phyloP scores from a whole-genome alignment of 2,113 vertebrate genomes.

The Apodemus sylvaticus region DNA sequence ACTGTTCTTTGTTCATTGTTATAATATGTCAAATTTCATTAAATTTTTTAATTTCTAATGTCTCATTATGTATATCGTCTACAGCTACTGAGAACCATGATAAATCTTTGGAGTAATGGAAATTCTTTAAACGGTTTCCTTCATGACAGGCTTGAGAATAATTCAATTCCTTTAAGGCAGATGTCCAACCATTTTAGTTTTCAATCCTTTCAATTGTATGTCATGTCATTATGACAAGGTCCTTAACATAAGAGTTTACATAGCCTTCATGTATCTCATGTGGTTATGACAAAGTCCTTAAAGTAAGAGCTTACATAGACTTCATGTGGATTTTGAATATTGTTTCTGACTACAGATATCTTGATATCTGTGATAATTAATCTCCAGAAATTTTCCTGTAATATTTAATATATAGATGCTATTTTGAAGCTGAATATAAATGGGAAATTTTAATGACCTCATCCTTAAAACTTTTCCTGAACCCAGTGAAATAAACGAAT shows the following conservation, averaged over 20 bases:
- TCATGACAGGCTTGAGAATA: slow-evolving; percentile 6
- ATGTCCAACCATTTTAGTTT: slow-evolving; percentile 43
- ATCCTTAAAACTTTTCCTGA: not conserved
- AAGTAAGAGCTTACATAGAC: not conserved
- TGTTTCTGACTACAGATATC: not conserved
- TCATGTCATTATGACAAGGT: slow-evolving; percentile 38
- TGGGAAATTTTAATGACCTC: not conserved
- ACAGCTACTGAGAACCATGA: not conserved
- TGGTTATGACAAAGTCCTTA: slow-evolving; percentile 15
- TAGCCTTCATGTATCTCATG: slow-evolving; percentile 20
- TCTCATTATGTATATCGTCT: not conserved
- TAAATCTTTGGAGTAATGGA: slow-evolving; percentile 48
- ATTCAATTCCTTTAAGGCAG: slow-evolving; percentile 18
- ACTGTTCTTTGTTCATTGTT: not conserved
- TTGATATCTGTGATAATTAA: not conserved
- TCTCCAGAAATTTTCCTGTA: not conserved
- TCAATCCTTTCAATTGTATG: slow-evolving; percentile 54
- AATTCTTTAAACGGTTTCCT: not conserved
- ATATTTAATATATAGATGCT: not conserved
- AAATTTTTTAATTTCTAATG: slow-evolving; percentile 20
- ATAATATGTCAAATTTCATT: slow-evolving; percentile 3
- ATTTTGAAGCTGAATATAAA: not conserved
- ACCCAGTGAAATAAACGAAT: not conserved
- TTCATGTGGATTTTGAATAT: not conserved
- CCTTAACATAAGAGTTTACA: not conserved